A percentile compares a stretch with the other conserved stretches of the same genome.
Evolutionary conservation across 2,113 vertebrate species (phyloP).

Genomic region (Collichthys lucidus): DNA sequence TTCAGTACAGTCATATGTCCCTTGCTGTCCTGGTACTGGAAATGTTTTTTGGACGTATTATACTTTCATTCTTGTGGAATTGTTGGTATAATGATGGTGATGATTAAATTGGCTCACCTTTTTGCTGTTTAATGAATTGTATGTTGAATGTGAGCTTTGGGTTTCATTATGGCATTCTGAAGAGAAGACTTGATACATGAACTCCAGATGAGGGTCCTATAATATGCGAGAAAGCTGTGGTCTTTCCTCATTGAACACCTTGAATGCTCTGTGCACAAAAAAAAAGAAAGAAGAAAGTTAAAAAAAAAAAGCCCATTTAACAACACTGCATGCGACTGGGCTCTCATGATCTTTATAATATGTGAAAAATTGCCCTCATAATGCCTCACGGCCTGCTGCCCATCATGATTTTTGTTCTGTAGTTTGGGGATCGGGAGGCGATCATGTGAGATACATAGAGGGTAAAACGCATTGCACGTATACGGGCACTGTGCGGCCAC

Average conservation of each 20-base stretch:
- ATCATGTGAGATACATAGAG: slow-evolving; percentile 46
- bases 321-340: slow-evolving; percentile 72
- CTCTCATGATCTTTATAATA: slow-evolving; percentile 61
- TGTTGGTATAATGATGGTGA: slow-evolving; percentile 77
- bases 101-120: slow-evolving; percentile 77
- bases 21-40: slow-evolving; percentile 77
- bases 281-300: slow-evolving; percentile 26
- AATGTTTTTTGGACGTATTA: slow-evolving; percentile 72
- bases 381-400: slow-evolving; percentile 60
- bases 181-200: slow-evolving; percentile 48
- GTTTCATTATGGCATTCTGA: slow-evolving; percentile 64
- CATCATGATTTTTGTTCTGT: slow-evolving; percentile 53
- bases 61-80: slow-evolving; percentile 82
- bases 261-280: slow-evolving; percentile 56
- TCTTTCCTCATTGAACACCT: slow-evolving; percentile 55
- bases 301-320: slow-evolving; percentile 40
- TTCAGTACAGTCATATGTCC: slow-evolving; percentile 78
- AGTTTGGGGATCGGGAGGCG: slow-evolving; percentile 26
- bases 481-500: slow-evolving; percentile 59
- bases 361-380: slow-evolving; percentile 55
- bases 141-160: slow-evolving; percentile 69
- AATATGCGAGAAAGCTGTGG: slow-evolving; percentile 45
- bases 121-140: slow-evolving; percentile 71
- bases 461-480: slow-evolving; percentile 68
- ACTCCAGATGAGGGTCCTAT: slow-evolving; percentile 37